Evolutionary conservation across 2,113 vertebrate species (phyloP).

Genomic region (Rhegmatorhina hoffmannsi): DNA sequence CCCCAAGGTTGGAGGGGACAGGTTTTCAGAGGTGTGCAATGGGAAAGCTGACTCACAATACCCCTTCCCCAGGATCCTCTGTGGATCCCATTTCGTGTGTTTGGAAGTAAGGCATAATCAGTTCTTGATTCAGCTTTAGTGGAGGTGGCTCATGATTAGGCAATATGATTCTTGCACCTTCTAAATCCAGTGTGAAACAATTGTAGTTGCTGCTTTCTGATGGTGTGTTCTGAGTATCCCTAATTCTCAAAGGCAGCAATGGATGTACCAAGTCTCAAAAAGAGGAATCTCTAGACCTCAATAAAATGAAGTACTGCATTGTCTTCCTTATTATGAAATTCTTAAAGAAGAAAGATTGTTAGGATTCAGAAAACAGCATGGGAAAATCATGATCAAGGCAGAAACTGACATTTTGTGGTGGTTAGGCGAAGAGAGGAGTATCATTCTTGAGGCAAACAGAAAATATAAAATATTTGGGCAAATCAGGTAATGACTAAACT

Average conservation of each 20-base stretch:
- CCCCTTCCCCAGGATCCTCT: not conserved
- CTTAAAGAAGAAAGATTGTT: not conserved
- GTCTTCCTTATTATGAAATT: not conserved
- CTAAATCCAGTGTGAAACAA: not conserved
- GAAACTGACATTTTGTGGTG: not conserved
- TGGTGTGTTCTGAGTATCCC: not conserved
- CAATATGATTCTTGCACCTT: not conserved
- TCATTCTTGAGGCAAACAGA: not conserved
- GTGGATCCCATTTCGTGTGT: not conserved
- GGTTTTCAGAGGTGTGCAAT: not conserved
- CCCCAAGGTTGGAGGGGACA: not conserved
- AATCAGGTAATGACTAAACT: not conserved
- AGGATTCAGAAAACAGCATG: not conserved
- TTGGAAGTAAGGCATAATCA: not conserved
- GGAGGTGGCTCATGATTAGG: not conserved
- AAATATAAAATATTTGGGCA: not conserved
- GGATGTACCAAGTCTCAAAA: not conserved
- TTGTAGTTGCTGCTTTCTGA: not conserved
- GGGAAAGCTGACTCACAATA: not conserved
- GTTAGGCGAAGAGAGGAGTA: not conserved
- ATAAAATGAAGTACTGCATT: not conserved
- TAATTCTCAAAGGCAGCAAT: not conserved
- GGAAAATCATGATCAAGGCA: not conserved
- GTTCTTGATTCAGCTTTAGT: not conserved
- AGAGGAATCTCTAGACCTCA: not conserved